phyloP scores from a whole-genome alignment of 1,140 invertebrate genomes.

The Plutomurus gul region DNA sequence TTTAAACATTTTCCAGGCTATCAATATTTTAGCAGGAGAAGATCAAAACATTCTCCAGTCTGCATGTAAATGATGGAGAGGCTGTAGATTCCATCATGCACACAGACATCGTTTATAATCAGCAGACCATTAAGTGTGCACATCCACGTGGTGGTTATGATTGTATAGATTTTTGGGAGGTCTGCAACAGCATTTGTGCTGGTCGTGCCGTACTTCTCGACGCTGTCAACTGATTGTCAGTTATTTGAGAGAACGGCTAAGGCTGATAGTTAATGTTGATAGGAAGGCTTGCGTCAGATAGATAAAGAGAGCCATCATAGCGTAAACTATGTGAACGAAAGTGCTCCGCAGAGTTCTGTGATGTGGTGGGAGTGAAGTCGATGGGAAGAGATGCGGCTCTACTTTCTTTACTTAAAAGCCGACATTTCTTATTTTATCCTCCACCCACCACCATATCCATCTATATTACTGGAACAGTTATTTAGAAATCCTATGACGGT shows the following conservation, averaged over 20 bases:
- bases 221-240: constrained; percentile 28
- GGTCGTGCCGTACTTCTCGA: background rate
- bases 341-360: background rate
- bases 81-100: too few relatives aligned
- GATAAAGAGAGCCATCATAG: constrained; percentile 17
- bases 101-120: too few relatives aligned
- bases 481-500: too few relatives aligned
- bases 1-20: background rate
- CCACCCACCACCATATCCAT: background rate
- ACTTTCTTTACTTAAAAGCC: background rate
- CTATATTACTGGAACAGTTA: background rate
- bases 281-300: constrained; percentile 14
- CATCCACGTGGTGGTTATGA: constrained; percentile 3
- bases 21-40: background rate
- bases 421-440: background rate
- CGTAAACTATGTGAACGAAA: constrained; percentile 13
- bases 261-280: constrained; percentile 21
- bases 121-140: too few relatives aligned
- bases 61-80: background rate
- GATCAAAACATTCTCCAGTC: background rate
- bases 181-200: constrained; percentile 14
- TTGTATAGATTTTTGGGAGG: background rate
- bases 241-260: constrained; percentile 20
- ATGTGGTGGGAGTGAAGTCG: too few relatives aligned
- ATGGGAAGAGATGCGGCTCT: constrained; percentile 3